These are phyloP conservation scores for Malurus leucopterus DNA, from an alignment of 2,797 vertebrate genomes.

Conservation along the genomic window DNA sequence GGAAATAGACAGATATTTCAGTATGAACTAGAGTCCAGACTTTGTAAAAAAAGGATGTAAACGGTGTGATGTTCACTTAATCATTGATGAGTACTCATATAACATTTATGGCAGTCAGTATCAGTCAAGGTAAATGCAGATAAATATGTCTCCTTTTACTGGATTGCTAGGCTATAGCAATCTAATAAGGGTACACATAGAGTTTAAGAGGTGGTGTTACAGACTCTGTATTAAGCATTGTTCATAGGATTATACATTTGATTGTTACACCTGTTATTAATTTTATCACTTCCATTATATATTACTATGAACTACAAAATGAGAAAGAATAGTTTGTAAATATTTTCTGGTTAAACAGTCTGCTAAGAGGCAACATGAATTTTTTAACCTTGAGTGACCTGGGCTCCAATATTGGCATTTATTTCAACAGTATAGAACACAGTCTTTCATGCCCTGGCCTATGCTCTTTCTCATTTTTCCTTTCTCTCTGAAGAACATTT, in stretches of 20 bases:
- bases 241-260: neutral
- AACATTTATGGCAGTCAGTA: neutral
- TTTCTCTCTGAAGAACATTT: neutral
- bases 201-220: neutral
- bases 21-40: neutral
- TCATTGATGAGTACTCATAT: neutral
- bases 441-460: neutral
- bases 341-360: neutral
- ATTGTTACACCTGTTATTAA: neutral
- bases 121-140: neutral
- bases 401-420: neutral
- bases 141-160: neutral
- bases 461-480: neutral
- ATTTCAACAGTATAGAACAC: neutral
- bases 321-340: neutral
- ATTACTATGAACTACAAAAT: neutral
- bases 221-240: neutral
- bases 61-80: neutral
- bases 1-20: neutral
- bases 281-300: neutral
- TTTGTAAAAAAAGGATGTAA: neutral
- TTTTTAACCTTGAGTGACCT: neutral
- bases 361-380: fast-evolving
- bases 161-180: neutral
- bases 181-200: neutral